Conservation (phyloP, 2,888 invertebrate species). For the Temnothorax ravouxi region DNA sequence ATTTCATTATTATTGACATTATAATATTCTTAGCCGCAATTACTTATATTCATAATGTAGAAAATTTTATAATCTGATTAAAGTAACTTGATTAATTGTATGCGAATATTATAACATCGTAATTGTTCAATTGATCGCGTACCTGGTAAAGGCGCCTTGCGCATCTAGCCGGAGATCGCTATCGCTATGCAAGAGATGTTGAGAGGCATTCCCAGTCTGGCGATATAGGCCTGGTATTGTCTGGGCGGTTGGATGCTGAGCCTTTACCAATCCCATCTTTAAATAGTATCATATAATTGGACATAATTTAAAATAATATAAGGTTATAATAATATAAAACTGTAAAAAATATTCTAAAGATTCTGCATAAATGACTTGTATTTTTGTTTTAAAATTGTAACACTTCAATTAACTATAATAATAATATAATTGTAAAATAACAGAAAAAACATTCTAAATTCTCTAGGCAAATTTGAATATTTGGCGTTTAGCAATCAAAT, state of each 20-base stretch:
- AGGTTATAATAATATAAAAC: not conserved
- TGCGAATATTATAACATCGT: not conserved
- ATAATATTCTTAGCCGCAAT: not conserved
- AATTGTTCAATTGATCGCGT: conserved; percentile 44
- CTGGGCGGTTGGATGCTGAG: conserved; percentile 84
- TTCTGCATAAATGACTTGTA: not conserved
- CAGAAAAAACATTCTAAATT: not conserved
- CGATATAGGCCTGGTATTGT: conserved; percentile 83
- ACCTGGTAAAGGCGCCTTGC: conserved; percentile 85
- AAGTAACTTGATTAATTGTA: not conserved
- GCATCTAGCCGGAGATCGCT: conserved; percentile 84
- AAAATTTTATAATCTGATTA: not conserved
- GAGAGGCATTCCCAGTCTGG: conserved; percentile 81
- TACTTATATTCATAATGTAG: not conserved
- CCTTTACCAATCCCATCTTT: conserved; percentile 85
- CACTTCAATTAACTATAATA: not conserved
- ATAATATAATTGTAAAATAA: not conserved
- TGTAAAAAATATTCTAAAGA: not conserved
- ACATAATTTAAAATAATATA: not conserved
- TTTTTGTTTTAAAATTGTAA: not conserved
- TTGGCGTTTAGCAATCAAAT: not conserved
- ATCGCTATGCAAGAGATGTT: conserved; percentile 84
- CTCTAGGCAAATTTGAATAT: not conserved
- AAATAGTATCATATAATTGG: conserved; percentile 40
- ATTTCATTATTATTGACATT: not conserved